phyloP scores from a whole-genome alignment of 2,888 invertebrate species.

The Melieria picta region DNA sequence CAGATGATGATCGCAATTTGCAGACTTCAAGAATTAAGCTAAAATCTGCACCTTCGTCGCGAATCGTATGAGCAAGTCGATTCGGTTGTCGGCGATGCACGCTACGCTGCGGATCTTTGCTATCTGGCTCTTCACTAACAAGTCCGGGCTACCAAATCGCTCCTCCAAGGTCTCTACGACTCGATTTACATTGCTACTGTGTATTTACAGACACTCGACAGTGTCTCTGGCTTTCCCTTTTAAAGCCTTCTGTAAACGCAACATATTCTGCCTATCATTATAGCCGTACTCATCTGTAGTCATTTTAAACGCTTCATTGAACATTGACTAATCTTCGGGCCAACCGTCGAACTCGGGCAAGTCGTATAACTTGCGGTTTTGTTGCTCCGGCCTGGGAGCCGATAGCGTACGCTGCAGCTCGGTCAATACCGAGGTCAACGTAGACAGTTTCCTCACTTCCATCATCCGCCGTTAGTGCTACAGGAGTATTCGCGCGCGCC shows the following conservation, averaged over 20 bases:
- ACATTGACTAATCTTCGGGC: constrained; percentile 20
- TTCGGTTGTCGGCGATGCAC: too few species aligned
- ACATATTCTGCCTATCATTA: constrained; percentile 21
- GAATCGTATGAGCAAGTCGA: too few species aligned
- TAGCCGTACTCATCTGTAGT: constrained; percentile 6
- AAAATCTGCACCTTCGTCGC: too few species aligned
- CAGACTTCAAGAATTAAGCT: too few species aligned
- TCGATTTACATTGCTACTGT: constrained; percentile 18
- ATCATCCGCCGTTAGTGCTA: not conserved
- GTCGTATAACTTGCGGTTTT: not conserved
- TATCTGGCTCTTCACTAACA: constrained; percentile 18
- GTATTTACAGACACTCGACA: constrained; percentile 22
- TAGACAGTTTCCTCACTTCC: too few species aligned
- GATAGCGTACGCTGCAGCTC: not conserved
- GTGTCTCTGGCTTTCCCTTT: constrained; percentile 22
- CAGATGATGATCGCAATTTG: too few species aligned
- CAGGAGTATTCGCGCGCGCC: not conserved
- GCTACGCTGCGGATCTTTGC: not conserved
- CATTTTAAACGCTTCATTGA: not conserved
- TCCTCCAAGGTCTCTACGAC: constrained; percentile 16
- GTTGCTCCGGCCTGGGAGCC: constrained; percentile 2
- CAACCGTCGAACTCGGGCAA: constrained; percentile 15
- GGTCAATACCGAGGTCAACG: too few species aligned
- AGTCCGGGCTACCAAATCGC: constrained; percentile 14
- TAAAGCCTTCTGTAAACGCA: constrained; percentile 20